Base-by-base conservation (phyloP, 2,113 vertebrate genomes). In the Butastur rufipennis region DNA sequence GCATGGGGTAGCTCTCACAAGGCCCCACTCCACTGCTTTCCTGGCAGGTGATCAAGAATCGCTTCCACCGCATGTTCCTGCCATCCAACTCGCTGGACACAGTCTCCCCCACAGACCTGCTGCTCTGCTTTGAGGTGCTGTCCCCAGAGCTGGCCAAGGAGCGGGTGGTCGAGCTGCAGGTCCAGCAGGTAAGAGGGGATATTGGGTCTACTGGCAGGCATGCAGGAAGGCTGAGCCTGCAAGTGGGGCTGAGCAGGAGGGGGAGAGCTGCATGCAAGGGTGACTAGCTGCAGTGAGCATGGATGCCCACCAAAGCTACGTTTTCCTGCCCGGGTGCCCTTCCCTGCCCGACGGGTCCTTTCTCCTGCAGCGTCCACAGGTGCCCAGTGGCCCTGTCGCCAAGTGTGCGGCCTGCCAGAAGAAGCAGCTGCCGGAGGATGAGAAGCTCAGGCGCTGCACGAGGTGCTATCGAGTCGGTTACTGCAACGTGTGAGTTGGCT, bases 391-490 rank as follows among this genome's bases (percentile, higher is more conserved):
- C 81, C 98, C 99, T 19, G 98, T 99, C 9, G 98, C 99, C 72
- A 99, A 99, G 97, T 99, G 99, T 78, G 99, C 99, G 0, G 99
- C 99, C 91, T 99, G 99, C 96, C 98, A 99, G 96, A 99, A 99
- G 97, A 99, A 99, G 72, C 99, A 99, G 31, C 96, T 98, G 88
- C 98, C 98, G 0, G 99, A 99, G 42, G 99, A 99, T 7, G 99
- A 99, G 96, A 99, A 99, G 93, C 98, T 99, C 95, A 99, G 97
- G 94, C 99, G 99, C 11, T 99, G 99, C 96, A 99, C 99, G 42
- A 99, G 99, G 80, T 99, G 99, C 97, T 99, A 99, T 95, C 98
- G 99, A 5, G 99, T 99, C 10, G 99, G 99, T 97, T 99, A 99
- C 97, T 99, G 99, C 98, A 99, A 99, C 42, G 99, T 99, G 99